These are phyloP conservation scores for Geopemphigus sp. DNA, from an alignment of 1,140 invertebrate genomes.

Conservation along the genomic window DNA sequence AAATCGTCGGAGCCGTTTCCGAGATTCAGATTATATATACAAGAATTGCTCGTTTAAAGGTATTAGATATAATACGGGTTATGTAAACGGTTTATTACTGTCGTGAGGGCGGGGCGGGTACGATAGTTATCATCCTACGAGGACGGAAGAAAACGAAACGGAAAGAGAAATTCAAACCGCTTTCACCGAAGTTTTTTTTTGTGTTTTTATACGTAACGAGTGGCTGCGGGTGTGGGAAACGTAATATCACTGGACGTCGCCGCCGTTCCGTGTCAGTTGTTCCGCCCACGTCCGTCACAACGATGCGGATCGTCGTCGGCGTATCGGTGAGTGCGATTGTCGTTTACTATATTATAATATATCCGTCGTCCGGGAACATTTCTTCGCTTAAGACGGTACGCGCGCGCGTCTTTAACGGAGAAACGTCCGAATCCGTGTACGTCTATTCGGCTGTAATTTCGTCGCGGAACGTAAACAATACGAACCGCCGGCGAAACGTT, in stretches of 20 bases:
- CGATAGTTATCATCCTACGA: background rate
- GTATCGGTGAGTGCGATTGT: background rate
- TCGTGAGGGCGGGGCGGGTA: background rate
- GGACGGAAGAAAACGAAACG: background rate
- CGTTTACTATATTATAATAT: background rate
- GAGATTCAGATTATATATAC: too few relatives aligned
- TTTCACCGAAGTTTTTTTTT: constrained; percentile 13
- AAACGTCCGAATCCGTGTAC: too few relatives aligned
- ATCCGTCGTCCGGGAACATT: too few relatives aligned
- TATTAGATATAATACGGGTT: too few relatives aligned
- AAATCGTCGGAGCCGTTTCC: too few relatives aligned
- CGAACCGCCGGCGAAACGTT: too few relatives aligned
- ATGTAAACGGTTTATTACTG: constrained; percentile 18
- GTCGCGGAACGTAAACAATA: too few relatives aligned
- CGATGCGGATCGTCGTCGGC: background rate
- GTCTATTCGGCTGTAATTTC: too few relatives aligned
- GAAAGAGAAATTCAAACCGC: constrained; percentile 35
- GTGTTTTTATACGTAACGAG: constrained; percentile 8
- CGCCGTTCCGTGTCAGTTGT: background rate
- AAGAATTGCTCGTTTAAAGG: too few relatives aligned
- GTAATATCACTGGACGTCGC: background rate
- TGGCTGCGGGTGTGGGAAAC: background rate
- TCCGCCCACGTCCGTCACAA: background rate
- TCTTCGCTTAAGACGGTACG: too few relatives aligned
- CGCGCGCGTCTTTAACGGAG: too few relatives aligned